phyloP scores from a whole-genome alignment of 2,888 invertebrate genomes.

The Eudasyphora cyanicolor region DNA sequence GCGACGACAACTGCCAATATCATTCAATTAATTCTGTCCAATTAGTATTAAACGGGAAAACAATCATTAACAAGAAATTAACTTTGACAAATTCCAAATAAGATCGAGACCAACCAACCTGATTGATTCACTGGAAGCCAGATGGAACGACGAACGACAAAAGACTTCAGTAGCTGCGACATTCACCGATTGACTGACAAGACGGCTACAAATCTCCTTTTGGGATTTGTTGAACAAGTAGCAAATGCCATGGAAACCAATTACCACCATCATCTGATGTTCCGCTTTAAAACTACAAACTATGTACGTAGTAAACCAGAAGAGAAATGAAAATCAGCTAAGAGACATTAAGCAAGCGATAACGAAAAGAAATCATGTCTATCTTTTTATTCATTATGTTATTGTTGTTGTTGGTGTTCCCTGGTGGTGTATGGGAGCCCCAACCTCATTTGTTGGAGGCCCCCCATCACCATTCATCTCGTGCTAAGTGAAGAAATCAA shows the following conservation, averaged over 20 bases:
- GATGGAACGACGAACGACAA: background rate
- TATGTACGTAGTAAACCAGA: background rate
- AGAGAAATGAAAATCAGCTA: background rate
- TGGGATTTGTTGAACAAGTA: background rate
- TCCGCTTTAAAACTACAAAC: constrained; percentile 9
- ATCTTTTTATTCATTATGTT: background rate
- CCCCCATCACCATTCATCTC: background rate
- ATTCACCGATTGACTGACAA: background rate
- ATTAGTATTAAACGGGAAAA: constrained; percentile 1
- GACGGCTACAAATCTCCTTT: constrained; percentile 31
- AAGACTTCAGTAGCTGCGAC: background rate
- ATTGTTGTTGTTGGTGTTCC: constrained; percentile 19
- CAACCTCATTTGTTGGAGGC: constrained; percentile 27
- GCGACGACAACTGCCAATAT: background rate
- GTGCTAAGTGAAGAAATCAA: constrained; percentile 65
- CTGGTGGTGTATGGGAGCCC: constrained; percentile 9
- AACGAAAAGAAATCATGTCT: background rate
- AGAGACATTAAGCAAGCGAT: background rate
- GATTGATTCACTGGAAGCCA: background rate
- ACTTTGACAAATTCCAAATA: background rate
- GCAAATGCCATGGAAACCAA: background rate
- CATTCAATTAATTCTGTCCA: background rate
- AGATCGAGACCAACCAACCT: background rate
- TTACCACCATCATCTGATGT: background rate
- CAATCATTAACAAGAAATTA: background rate